These are phyloP conservation scores for Kryptopterus vitreolus DNA, from an alignment of 2,797 vertebrate species.

Conservation along the genomic window DNA sequence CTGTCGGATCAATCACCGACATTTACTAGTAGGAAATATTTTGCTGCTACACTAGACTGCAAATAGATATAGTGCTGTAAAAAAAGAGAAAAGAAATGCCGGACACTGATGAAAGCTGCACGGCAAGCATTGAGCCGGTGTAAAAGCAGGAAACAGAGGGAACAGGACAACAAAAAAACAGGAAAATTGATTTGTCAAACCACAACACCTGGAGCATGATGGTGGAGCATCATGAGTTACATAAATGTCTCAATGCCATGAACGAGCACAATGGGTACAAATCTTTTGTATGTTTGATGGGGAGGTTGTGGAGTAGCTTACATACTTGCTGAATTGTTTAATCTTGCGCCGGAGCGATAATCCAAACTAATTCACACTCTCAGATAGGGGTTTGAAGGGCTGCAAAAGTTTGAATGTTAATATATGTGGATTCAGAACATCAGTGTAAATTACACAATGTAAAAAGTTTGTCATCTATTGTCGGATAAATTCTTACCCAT, in stretches of 20 bases:
- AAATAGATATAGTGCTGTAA: too few species aligned
- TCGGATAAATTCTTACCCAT: not conserved
- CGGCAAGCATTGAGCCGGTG: not conserved
- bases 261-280: conserved; percentile 59
- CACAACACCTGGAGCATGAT: conserved; percentile 53
- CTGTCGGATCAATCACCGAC: conserved; percentile 29
- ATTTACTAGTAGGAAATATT: conserved; percentile 47
- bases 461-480: not conserved
- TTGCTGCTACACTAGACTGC: too few species aligned
- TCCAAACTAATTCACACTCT: not conserved
- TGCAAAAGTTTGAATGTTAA: not conserved
- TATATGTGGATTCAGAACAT: not conserved
- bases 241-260: conserved; percentile 61
- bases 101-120: conserved; percentile 1
- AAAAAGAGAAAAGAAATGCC: conserved; percentile 19
- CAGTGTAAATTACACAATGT: not conserved
- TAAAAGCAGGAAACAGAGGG: conserved; percentile 22
- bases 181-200: conserved; percentile 63
- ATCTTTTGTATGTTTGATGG: conserved; percentile 56
- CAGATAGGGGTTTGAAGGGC: not conserved
- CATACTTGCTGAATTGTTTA: conserved; percentile 38
- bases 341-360: not conserved
- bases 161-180: conserved; percentile 54
- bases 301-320: conserved; percentile 57
- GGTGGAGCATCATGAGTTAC: conserved; percentile 57